Percentiles rank a stretch among this genome's conserved stretches.
Evolutionary conservation across 2,888 invertebrate genomes (phyloP).

Genomic region (Stenichneumon culpator): DNA sequence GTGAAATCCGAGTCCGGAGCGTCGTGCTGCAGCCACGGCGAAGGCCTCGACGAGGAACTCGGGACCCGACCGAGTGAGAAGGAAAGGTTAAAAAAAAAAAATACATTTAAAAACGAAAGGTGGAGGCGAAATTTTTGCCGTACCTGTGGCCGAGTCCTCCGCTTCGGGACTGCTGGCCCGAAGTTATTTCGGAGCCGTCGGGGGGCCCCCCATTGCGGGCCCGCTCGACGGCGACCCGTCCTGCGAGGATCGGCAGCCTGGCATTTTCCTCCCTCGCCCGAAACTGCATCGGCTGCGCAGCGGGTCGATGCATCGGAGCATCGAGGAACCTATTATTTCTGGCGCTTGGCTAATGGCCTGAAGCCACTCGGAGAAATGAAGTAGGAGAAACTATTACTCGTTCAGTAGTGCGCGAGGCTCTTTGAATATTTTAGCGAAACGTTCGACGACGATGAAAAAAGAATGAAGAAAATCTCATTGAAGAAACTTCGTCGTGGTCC

Average conservation of each 20-base stretch:
- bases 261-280: constrained; percentile 53
- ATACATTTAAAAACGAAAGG: constrained; percentile 48
- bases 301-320: background rate
- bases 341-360: background rate
- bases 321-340: background rate
- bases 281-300: constrained; percentile 37
- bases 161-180: constrained; percentile 13
- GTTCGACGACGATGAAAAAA: too few relatives aligned
- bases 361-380: background rate
- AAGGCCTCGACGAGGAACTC: constrained; percentile 59
- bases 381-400: background rate
- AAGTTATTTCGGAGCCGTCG: constrained; percentile 59
- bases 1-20: constrained; percentile 69
- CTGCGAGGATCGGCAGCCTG: constrained; percentile 36
- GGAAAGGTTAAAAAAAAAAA: constrained; percentile 12
- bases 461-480: too few relatives aligned
- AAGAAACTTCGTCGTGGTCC: too few relatives aligned
- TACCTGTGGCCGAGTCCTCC: constrained; percentile 73
- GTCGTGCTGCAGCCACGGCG: constrained; percentile 59
- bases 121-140: constrained; percentile 73
- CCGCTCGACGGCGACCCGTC: constrained; percentile 20
- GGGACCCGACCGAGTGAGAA: constrained; percentile 33
- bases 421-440: too few relatives aligned
- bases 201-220: constrained; percentile 25
- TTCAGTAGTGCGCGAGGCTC: background rate